Base-by-base conservation (phyloP, 1,140 invertebrate genomes). In the Gryllus bimaculatus region DNA sequence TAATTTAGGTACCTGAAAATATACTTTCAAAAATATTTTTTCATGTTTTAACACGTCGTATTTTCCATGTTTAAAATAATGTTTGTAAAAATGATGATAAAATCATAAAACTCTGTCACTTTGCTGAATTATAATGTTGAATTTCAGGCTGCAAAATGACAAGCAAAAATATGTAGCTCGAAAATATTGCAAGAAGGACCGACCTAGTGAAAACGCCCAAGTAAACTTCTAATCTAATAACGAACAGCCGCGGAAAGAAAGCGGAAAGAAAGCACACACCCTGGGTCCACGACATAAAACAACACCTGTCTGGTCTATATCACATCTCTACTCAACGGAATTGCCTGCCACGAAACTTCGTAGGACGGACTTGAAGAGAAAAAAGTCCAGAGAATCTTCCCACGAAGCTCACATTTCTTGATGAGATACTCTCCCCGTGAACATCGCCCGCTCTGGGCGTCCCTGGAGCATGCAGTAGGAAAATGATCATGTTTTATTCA, bases 401-500 rank as follows among this genome's bases (percentile, higher is more conserved):
- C 10, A 18, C 10, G 54, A 7, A 66, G 54, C 10, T 66, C 54
- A 66, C 54, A 66, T 66, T 66, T 66, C 54, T 66, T 66, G 18
- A 66, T 66, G 54, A 66, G 18, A 66, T 13, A 66, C 54, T 10
- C 54, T 66, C 54, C 54, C 54, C 54, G 7, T 66, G 54, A 66
- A 66, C 54, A 39, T 39, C 26, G 26, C 26, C 54, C 18, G 54
- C 2, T 13, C 54, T 7, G 10, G 0, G 54, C 18, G 10, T 18
- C 54, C 54, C 54, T 66, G 18, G 10, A 18, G 54, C 18, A 66
- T 66, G 54, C 10, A 66, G 54, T 66, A 66, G 54, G 54, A 66
- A 66, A 66, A 66, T 66, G 54, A 66, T 66, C 54, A 66, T 66
- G 10, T 66, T 66, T 66, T 66, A 66, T 66, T 66, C 54, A 66